These are phyloP conservation scores for Augiades crinisus DNA, from an alignment of 2,888 invertebrate genomes.

Conservation along the genomic window DNA sequence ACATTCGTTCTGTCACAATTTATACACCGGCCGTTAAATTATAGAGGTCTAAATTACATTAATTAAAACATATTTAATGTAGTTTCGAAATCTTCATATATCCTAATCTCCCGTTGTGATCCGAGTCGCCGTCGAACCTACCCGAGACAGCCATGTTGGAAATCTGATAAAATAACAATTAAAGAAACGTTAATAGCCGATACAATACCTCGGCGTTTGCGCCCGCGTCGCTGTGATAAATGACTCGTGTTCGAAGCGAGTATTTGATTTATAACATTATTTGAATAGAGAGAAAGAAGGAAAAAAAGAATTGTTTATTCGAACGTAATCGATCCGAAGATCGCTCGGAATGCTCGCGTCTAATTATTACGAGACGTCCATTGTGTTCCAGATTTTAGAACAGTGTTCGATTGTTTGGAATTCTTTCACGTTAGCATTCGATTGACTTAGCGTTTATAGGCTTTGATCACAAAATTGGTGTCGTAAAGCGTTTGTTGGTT, in stretches of 20 bases:
- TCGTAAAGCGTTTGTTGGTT: slow-evolving; percentile 4
- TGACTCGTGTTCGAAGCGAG: slow-evolving; percentile 67
- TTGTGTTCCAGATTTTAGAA: slow-evolving; percentile 27
- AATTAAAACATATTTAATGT: too few relatives aligned
- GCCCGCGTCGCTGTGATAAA: slow-evolving; percentile 67
- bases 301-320: slow-evolving; percentile 70
- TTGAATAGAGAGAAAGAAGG: slow-evolving; percentile 61
- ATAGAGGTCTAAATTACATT: too few relatives aligned
- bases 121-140: slow-evolving; percentile 25
- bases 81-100: background rate
- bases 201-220: slow-evolving; percentile 60
- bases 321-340: slow-evolving; percentile 71
- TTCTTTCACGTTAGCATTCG: slow-evolving; percentile 22
- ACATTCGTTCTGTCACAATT: too few relatives aligned
- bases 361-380: slow-evolving; percentile 27
- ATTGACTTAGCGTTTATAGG: slow-evolving; percentile 22
- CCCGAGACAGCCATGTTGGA: slow-evolving; percentile 66
- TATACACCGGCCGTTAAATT: too few relatives aligned
- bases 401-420: slow-evolving; percentile 25
- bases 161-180: slow-evolving; percentile 78
- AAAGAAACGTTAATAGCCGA: slow-evolving; percentile 68
- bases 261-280: slow-evolving; percentile 79
- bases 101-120: slow-evolving; percentile 12
- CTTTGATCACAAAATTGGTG: slow-evolving; percentile 11
- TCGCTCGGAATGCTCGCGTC: slow-evolving; percentile 56